Conservation (phyloP, 2,888 invertebrate genomes). For the Brachypalpus laphriformis region DNA sequence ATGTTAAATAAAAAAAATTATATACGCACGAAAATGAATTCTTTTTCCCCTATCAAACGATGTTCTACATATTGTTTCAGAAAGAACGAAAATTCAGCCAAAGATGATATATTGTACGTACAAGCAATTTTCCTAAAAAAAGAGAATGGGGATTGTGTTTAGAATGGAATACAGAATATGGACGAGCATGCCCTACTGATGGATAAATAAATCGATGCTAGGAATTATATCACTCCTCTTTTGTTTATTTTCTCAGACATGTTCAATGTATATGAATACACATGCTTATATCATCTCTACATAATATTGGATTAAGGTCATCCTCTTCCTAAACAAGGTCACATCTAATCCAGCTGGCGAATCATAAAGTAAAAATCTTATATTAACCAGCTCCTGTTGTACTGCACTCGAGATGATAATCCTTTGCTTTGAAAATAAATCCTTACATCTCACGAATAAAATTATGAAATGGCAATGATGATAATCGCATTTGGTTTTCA, state of each 20-base stretch:
- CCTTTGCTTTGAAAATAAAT: background rate
- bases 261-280: background rate
- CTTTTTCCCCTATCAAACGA: background rate
- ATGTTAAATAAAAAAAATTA: no score
- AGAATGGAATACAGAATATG: background rate
- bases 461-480: background rate
- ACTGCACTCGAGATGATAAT: background rate
- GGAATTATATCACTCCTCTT: conserved; percentile 8
- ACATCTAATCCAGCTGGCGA: background rate
- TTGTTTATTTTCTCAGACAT: background rate
- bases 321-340: background rate
- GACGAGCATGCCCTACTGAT: background rate
- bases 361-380: background rate
- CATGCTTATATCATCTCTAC: background rate
- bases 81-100: background rate
- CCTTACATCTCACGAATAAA: background rate
- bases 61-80: background rate
- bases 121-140: background rate
- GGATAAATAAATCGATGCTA: background rate
- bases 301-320: background rate
- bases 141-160: background rate
- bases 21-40: background rate
- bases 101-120: no score
- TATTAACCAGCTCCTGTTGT: background rate
- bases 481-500: background rate